Evolutionary conservation across 2,888 invertebrate species (phyloP).

Genomic region (Caenorhabditis drosophilae): DNA sequence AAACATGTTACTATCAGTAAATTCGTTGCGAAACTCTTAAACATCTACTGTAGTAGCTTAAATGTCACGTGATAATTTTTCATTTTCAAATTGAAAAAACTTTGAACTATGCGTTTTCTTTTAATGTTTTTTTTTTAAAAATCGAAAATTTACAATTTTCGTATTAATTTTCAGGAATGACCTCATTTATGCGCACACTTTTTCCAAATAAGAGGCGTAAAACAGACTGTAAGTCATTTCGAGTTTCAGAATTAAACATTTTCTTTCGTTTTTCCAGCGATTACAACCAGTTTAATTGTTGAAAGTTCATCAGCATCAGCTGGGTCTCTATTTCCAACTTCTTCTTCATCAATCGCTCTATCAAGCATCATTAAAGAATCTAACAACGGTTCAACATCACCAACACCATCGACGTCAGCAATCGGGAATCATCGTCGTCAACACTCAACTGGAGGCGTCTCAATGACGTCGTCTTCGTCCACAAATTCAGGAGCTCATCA

Average conservation of each 20-base stretch:
- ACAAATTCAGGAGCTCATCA: not conserved
- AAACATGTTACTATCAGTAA: too few species aligned
- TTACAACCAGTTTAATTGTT: not conserved
- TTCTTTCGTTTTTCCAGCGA: not conserved
- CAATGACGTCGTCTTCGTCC: not conserved
- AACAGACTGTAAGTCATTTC: slow-evolving; percentile 25
- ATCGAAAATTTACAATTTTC: too few species aligned
- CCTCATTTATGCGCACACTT: slow-evolving; percentile 12
- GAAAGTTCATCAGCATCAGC: not conserved
- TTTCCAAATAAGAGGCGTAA: slow-evolving; percentile 24
- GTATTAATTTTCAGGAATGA: too few species aligned
- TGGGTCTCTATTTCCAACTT: too few species aligned
- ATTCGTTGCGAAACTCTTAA: too few species aligned
- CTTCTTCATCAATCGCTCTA: slow-evolving; percentile 6
- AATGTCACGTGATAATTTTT: too few species aligned
- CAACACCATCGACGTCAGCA: not conserved
- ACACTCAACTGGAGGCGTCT: slow-evolving; percentile 4
- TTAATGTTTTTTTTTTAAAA: too few species aligned
- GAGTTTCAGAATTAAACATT: not conserved
- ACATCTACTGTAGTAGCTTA: too few species aligned
- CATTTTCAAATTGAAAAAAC: too few species aligned
- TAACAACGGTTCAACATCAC: not conserved
- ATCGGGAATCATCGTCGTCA: slow-evolving; percentile 5
- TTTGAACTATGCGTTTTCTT: too few species aligned
- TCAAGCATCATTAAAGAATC: not conserved